Evolutionary conservation across 2,888 invertebrate species (phyloP).

Genomic region (Pardosa pseudoannulata): DNA sequence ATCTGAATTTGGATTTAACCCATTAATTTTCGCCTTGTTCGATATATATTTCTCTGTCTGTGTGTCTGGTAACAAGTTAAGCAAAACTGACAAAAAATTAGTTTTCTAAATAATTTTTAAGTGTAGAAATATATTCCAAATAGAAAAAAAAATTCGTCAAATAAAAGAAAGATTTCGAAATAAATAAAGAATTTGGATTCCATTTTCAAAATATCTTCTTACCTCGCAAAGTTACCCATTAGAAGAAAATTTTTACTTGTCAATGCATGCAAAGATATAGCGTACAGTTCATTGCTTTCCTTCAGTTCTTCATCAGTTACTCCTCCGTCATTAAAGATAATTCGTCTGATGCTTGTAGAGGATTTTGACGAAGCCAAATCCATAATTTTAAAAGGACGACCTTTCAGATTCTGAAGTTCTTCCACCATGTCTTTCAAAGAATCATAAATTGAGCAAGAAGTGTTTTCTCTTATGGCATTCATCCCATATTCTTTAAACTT

Average conservation of each 20-base stretch:
- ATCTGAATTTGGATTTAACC: no score
- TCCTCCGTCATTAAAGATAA: constrained; percentile 27
- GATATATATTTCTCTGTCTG: no score
- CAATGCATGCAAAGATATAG: not conserved
- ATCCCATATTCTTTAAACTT: constrained; percentile 14
- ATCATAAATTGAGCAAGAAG: not conserved
- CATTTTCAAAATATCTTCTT: no score
- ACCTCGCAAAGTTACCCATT: constrained; percentile 23
- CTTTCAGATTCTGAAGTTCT: not conserved
- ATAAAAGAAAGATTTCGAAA: no score
- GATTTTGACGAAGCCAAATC: constrained; percentile 8
- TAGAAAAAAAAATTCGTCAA: no score
- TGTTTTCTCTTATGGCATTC: not conserved
- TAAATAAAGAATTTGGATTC: no score
- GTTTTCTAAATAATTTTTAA: no score
- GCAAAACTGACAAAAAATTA: no score
- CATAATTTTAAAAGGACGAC: constrained; percentile 11
- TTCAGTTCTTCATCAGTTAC: constrained; percentile 25
- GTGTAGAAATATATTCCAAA: no score
- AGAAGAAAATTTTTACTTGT: not conserved
- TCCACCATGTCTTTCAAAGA: not conserved
- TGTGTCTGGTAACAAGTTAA: no score
- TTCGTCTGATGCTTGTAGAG: not conserved
- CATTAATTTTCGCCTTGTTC: no score
- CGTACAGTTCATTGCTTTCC: constrained; percentile 7